phyloP scores from a whole-genome alignment of 2,888 invertebrate species.

The Euplagia quadripunctaria region DNA sequence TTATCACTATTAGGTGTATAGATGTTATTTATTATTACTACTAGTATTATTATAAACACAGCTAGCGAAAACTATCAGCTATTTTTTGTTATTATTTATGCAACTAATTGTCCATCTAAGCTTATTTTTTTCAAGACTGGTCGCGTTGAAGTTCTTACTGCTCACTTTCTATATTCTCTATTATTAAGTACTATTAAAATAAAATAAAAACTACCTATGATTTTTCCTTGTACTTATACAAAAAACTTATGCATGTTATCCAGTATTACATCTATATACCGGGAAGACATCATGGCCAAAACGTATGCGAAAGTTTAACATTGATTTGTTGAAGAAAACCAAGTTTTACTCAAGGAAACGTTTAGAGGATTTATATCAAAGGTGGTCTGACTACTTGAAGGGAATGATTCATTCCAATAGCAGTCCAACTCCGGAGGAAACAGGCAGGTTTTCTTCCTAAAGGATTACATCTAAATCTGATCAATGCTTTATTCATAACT shows the following conservation, averaged over 20 bases:
- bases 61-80: no score
- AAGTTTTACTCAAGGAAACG: slow-evolving; percentile 14
- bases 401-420: neutral
- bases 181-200: no score
- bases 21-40: no score
- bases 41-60: no score
- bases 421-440: slow-evolving; percentile 2
- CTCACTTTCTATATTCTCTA: no score
- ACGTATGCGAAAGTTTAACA: slow-evolving; percentile 18
- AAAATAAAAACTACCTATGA: no score
- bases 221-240: no score
- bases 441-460: neutral
- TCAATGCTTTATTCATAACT: neutral
- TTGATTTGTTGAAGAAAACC: slow-evolving; percentile 26
- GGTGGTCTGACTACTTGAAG: slow-evolving; percentile 29
- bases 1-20: no score
- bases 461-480: neutral
- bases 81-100: no score
- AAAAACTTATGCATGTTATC: neutral
- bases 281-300: slow-evolving; percentile 25
- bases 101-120: no score
- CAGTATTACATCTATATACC: slow-evolving; percentile 15
- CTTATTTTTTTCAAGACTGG: no score
- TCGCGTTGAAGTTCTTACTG: no score
- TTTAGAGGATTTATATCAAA: slow-evolving; percentile 33